Base-by-base conservation (phyloP, 2,888 invertebrate species). In the Drosophila formosana region DNA sequence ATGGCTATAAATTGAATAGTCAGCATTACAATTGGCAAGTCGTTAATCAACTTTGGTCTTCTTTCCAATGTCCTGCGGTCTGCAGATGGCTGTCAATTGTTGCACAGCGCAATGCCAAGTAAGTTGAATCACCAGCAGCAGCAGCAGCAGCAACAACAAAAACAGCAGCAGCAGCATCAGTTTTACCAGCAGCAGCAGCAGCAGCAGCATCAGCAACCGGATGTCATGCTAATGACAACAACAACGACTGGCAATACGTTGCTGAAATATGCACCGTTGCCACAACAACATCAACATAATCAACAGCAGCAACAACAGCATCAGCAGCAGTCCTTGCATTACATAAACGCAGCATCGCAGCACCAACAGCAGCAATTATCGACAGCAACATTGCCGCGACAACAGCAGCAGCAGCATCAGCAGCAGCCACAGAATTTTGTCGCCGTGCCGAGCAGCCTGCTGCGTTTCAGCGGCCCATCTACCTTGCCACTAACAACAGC, bases 21-120 rank as follows among this genome's bases (percentile, higher is more conserved):
- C 79, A 77, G 78, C 75, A 58, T 53, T 72, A 75, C 81, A 75
- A 75, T 69, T 77, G 78, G 69, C 66, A 65, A 77, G 86, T 86
- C 89, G 73, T 89, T 85, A 82, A 88, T 88, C 87, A 89, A 78
- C 52, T 72, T 88, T 66, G 64, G 49, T 71, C 46, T 30, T 52
- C 55, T 58, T 62, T 49, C 46, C 68, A 72, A 66, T 73, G 63
- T 70, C 28, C 49, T 81, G 73, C 55, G 87, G 81, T 68, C 72
- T 52, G 43, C 85, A 92, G 92, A 92, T 83, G 91, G 91, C 72
- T 91, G 91, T 88, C 92, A 92, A 72, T 89, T 92, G 73, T 87
- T 92, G 80, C 90, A 89, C 75, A 91, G 78, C 71, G 75, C 79
- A 43, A 90, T 91, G 55, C 88, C 91, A 63, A 83, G 83, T 63